Percentiles rank a stretch among this genome's conserved stretches.
Evolutionary conservation across 2,797 vertebrate genomes (phyloP).

Genomic region (Sebastes cheni): DNA sequence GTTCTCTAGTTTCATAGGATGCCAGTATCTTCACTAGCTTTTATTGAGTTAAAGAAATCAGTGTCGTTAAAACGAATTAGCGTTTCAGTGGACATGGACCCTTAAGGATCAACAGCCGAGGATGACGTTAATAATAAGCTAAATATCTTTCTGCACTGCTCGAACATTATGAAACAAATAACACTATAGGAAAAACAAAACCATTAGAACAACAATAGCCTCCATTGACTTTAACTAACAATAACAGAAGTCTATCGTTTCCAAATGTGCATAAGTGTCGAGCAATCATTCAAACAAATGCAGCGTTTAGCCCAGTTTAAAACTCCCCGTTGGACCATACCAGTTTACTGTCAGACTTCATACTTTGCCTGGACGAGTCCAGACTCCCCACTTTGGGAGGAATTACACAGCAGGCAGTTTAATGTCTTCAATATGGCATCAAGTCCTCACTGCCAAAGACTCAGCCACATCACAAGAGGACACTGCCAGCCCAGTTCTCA

Average conservation of each 20-base stretch:
- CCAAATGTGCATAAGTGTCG: not conserved
- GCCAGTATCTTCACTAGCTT: too few relatives aligned
- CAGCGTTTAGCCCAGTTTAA: not conserved
- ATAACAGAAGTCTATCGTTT: not conserved
- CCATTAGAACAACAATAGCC: not conserved
- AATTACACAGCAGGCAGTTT: conserved; percentile 31
- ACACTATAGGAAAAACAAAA: not conserved
- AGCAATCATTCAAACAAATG: not conserved
- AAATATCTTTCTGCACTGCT: not conserved
- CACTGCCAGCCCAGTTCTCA: conserved; percentile 17
- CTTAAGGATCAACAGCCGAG: not conserved
- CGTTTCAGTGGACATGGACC: too few relatives aligned
- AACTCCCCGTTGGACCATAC: not conserved
- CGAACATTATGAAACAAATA: not conserved
- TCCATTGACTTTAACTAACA: not conserved
- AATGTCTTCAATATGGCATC: conserved; percentile 50
- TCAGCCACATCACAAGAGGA: conserved; percentile 24
- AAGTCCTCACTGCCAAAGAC: conserved; percentile 28
- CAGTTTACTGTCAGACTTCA: not conserved
- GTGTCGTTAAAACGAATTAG: too few relatives aligned
- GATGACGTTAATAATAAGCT: not conserved
- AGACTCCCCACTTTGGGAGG: conserved; percentile 18
- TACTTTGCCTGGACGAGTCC: not conserved
- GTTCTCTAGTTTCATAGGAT: too few relatives aligned
- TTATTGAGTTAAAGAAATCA: too few relatives aligned